Evolutionary conservation across 1,140 invertebrate species (phyloP).

Genomic region (Nasonia vitripennis): DNA sequence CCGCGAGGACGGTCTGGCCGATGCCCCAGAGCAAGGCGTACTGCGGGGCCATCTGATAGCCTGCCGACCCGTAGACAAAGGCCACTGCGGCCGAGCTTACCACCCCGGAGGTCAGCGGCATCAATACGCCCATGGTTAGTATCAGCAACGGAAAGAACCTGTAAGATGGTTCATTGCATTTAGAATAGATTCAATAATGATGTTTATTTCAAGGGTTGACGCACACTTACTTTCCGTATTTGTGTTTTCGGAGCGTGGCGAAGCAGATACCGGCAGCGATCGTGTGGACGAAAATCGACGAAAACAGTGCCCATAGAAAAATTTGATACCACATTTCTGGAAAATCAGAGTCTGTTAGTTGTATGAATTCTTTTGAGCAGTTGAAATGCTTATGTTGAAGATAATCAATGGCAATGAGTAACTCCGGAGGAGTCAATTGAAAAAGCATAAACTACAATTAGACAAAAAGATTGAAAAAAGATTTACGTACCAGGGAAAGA

Average conservation of each 20-base stretch:
- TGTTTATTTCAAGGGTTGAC: neutral
- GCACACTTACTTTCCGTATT: constrained; percentile 85
- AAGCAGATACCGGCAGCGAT: constrained; percentile 94
- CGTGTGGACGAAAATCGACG: constrained; percentile 93
- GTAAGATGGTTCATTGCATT: constrained; percentile 48
- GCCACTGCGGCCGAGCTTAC: constrained; percentile 95
- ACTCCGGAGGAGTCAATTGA: neutral
- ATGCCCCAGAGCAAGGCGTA: constrained; percentile 95
- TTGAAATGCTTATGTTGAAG: neutral
- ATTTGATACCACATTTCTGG: constrained; percentile 97
- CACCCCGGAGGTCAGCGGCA: constrained; percentile 90
- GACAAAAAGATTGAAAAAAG: constrained; percentile 39
- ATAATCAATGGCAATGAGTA: neutral
- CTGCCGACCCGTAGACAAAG: constrained; percentile 92
- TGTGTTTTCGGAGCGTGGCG: constrained; percentile 92
- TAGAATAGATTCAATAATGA: neutral
- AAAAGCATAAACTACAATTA: neutral
- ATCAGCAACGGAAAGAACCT: constrained; percentile 92
- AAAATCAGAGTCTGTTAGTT: constrained; percentile 50
- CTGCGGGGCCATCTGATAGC: constrained; percentile 90
- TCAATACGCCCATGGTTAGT: constrained; percentile 90
- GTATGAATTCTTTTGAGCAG: neutral
- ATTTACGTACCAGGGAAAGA: constrained; percentile 60
- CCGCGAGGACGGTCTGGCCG: constrained; percentile 92
- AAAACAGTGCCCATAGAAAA: constrained; percentile 95